Evolutionary conservation across 2,797 vertebrate genomes (phyloP), one percentile per base, ranked within the genome.

Genomic region (Pelodytes ibericus): DNA sequence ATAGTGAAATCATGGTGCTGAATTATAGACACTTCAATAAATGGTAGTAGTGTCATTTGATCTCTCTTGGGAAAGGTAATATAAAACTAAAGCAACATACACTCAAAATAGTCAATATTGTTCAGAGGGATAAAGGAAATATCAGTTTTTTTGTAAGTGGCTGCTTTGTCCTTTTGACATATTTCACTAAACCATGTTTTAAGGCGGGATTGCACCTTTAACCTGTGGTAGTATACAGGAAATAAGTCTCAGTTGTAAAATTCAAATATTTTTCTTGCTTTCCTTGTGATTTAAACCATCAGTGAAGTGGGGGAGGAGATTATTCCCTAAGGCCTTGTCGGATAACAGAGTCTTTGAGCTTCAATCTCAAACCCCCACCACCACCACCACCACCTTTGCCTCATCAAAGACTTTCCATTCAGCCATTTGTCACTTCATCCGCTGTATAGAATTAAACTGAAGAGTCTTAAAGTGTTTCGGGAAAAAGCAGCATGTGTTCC

Each of bases 211-310:
- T 25, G 51, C 6, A 56, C 51, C 51, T 56, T 56, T 20, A 29
- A 20, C 49, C 62, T 31, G 25, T 67, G 57, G 27, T 44, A 27
- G 2, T 47, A 59, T 22, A 13, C 22, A 24, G 53, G 36, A 30
- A 62, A 44, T 44, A 6, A 16, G 0, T 78, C 80, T 69, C 78
- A 51, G 47, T 64, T 61, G 79, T 74, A 75, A 77, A 80, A 71
- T 58, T 56, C 73, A 60, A 73, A 73, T 81, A 69, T 56, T 81
- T 49, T 72, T 30, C 57, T 81, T 80, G 70, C 47, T 57, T 85
- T 82, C 49, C 64, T 36, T 64, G 41, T 71, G 71, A 49, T 49
- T 49, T 49, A 49, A 49, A 49, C 44, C 44, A 49, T 49, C 11
- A 49, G 44, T 49, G 18, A 49, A 49, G 18, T 49, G 44, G 44